These are phyloP conservation scores for Agrotis puta DNA, from an alignment of 2,888 invertebrate genomes.

Conservation along the genomic window DNA sequence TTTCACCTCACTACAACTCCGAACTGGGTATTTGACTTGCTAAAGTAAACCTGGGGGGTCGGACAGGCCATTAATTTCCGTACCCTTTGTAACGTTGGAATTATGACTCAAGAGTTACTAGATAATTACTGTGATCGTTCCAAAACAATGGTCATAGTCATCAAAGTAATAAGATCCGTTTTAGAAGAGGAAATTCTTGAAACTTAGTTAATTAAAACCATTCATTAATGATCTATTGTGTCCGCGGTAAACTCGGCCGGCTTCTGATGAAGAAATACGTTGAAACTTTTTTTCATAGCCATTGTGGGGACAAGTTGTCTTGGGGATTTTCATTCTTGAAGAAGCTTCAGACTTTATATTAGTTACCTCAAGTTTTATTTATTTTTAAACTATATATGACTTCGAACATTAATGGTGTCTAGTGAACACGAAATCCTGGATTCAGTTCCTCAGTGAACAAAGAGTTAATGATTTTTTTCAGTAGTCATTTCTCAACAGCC, in stretches of 20 bases:
- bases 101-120: slow-evolving; percentile 10
- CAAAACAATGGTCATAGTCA: slow-evolving; percentile 26
- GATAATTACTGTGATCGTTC: slow-evolving; percentile 29
- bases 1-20: slow-evolving; percentile 33
- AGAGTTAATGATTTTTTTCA: not conserved
- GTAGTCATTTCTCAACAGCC: not conserved
- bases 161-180: slow-evolving; percentile 27
- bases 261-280: slow-evolving; percentile 20
- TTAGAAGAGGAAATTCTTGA: slow-evolving; percentile 28
- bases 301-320: slow-evolving; percentile 29
- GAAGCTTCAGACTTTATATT: slow-evolving; percentile 33
- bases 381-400: not conserved
- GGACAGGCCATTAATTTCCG: slow-evolving; percentile 37
- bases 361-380: slow-evolving; percentile 50
- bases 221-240: slow-evolving; percentile 54
- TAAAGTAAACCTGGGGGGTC: slow-evolving; percentile 28
- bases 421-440: not conserved
- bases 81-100: slow-evolving; percentile 21
- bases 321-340: slow-evolving; percentile 24
- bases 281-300: slow-evolving; percentile 38
- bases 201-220: slow-evolving; percentile 52
- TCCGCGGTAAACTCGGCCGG: slow-evolving; percentile 8
- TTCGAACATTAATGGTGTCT: not conserved
- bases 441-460: not conserved
- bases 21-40: slow-evolving; percentile 40